phyloP scores from a whole-genome alignment of 2,888 invertebrate species.

The Nycteola revayana region DNA sequence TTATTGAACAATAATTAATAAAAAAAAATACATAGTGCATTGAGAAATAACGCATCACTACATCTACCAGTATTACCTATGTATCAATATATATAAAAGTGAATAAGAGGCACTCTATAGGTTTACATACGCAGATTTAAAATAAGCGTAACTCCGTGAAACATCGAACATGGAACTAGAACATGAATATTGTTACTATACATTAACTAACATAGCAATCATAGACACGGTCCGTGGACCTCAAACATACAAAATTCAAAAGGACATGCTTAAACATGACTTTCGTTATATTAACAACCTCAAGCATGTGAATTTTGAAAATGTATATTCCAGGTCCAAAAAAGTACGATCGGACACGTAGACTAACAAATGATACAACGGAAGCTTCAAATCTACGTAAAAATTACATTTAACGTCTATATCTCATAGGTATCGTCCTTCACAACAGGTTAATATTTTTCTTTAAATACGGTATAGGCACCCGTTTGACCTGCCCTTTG shows the following conservation, averaged over 20 bases:
- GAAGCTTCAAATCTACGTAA: slow-evolving; percentile 50
- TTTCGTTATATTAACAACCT: no score
- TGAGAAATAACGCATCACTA: slow-evolving; percentile 42
- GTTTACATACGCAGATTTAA: slow-evolving; percentile 77
- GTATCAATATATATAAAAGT: slow-evolving; percentile 82
- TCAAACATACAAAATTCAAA: no score
- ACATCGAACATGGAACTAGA: slow-evolving; percentile 63
- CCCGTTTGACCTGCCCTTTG: slow-evolving; percentile 46
- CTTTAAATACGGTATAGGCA: slow-evolving; percentile 54
- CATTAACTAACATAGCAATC: slow-evolving; percentile 41
- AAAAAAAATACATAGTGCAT: slow-evolving; percentile 54
- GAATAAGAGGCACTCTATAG: slow-evolving; percentile 83
- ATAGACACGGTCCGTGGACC: slow-evolving; percentile 35
- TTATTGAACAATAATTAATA: slow-evolving; percentile 39
- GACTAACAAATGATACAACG: slow-evolving; percentile 46
- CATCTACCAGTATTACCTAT: slow-evolving; percentile 57
- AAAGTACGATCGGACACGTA: slow-evolving; percentile 36
- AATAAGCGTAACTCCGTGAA: slow-evolving; percentile 76
- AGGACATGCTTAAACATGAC: no score
- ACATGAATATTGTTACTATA: slow-evolving; percentile 42
- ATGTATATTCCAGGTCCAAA: no score
- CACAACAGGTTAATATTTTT: slow-evolving; percentile 68
- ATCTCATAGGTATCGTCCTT: slow-evolving; percentile 76
- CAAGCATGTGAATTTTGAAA: no score
- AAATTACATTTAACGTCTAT: slow-evolving; percentile 65